A percentile compares a stretch with the other conserved stretches of the same genome.
phyloP scores from a whole-genome alignment of 2,113 vertebrate species.

The Candoia aspera region DNA sequence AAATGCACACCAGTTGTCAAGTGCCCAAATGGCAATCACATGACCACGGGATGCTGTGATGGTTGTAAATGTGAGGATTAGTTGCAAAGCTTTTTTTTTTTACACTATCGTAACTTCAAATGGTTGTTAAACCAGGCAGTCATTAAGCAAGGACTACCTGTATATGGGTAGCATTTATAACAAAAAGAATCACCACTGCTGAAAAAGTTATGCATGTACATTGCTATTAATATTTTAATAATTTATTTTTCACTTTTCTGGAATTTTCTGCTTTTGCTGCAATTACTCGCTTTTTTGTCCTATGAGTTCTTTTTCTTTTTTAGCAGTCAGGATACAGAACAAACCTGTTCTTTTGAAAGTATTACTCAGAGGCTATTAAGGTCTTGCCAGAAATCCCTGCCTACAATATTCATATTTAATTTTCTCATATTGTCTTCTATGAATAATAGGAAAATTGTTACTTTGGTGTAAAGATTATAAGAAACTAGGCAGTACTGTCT shows the following conservation, averaged over 20 bases:
- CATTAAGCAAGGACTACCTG: not conserved
- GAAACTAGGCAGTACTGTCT: not conserved
- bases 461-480: conserved; percentile 9
- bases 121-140: not conserved
- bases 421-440: conserved; percentile 1
- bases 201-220: not conserved
- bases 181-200: not conserved
- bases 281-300: conserved; percentile 12
- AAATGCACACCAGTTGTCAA: not conserved
- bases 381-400: not conserved
- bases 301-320: not conserved
- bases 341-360: not conserved
- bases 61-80: not conserved
- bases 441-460: not conserved
- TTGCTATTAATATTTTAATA: not conserved
- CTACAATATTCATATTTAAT: not conserved
- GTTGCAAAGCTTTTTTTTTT: not conserved
- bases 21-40: not conserved
- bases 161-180: not conserved
- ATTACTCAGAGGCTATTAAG: not conserved
- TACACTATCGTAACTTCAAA: not conserved
- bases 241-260: not conserved
- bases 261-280: not conserved
- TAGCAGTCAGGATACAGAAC: not conserved
- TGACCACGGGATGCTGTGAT: not conserved